Conservation (phyloP, 2,888 invertebrate genomes). For the Allolobophora icterica region DNA sequence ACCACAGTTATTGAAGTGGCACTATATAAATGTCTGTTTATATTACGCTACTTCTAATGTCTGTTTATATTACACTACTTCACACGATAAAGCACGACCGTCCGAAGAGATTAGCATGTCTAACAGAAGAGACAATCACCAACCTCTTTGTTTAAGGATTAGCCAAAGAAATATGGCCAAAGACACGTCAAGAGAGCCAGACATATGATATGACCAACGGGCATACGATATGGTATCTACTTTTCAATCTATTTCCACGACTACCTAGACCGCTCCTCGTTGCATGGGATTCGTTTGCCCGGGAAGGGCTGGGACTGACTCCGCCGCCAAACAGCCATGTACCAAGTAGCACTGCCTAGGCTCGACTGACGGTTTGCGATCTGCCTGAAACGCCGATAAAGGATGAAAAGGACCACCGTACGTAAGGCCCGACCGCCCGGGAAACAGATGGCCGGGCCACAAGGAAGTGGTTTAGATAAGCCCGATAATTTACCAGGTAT, state of each 20-base stretch:
- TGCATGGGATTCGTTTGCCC: not conserved
- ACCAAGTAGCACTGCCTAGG: not conserved
- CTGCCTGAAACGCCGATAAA: not conserved
- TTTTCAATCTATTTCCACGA: constrained; percentile 1
- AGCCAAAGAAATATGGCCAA: not conserved
- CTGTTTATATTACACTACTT: not conserved
- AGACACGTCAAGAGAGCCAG: not conserved
- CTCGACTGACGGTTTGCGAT: not conserved
- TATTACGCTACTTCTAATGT: not conserved
- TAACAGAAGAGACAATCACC: not conserved
- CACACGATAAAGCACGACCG: not conserved
- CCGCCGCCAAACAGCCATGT: not conserved
- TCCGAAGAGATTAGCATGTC: not conserved
- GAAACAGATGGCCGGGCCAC: not conserved
- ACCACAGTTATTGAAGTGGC: not conserved
- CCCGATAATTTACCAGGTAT: not conserved
- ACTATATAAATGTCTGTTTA: not conserved
- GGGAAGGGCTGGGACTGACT: not conserved
- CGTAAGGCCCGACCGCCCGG: not conserved
- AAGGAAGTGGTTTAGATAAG: constrained; percentile 17
- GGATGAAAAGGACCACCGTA: constrained; percentile 17
- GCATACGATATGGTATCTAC: not conserved
- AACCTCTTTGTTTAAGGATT: not conserved
- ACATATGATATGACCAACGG: not conserved
- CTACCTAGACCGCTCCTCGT: not conserved